A percentile compares a stretch with the other conserved stretches of the same genome.
Conservation (phyloP, 37 sponge, comb jelly and placozoan species). For the Lycopodina hypogea region DNA sequence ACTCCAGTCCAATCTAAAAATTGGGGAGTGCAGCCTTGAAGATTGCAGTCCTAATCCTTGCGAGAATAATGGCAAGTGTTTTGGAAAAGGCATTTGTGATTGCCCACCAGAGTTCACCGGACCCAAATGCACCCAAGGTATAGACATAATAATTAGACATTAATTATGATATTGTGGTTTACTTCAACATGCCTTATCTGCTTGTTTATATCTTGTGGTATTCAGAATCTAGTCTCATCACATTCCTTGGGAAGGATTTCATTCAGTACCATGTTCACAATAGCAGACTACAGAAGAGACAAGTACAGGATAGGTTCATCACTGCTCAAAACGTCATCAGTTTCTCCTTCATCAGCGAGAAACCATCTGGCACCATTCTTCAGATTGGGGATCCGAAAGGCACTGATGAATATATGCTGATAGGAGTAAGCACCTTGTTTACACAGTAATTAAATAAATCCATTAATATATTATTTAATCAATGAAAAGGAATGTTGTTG, state of each 20-base stretch:
- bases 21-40: constrained; percentile 11
- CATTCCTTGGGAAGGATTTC: constrained; percentile 49
- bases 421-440: constrained; percentile 44
- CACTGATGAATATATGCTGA: constrained; percentile 27
- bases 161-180: neutral
- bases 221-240: constrained; percentile 33
- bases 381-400: constrained; percentile 24
- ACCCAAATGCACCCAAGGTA: constrained; percentile 48
- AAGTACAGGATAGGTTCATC: constrained; percentile 4
- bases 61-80: constrained; percentile 54
- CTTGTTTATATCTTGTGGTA: no score
- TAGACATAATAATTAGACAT: neutral
- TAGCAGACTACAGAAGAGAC: neutral
- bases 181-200: neutral
- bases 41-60: constrained; percentile 44
- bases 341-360: constrained; percentile 30
- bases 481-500: no score
- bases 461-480: no score
- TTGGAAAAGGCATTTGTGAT: constrained; percentile 41
- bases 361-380: constrained; percentile 32
- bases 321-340: constrained; percentile 27
- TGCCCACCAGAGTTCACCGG: constrained; percentile 49
- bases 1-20: neutral
- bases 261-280: constrained; percentile 27
- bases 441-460: no score